Evolutionary conservation across 2,888 invertebrate species (phyloP).

Genomic region (Idaea biselata): DNA sequence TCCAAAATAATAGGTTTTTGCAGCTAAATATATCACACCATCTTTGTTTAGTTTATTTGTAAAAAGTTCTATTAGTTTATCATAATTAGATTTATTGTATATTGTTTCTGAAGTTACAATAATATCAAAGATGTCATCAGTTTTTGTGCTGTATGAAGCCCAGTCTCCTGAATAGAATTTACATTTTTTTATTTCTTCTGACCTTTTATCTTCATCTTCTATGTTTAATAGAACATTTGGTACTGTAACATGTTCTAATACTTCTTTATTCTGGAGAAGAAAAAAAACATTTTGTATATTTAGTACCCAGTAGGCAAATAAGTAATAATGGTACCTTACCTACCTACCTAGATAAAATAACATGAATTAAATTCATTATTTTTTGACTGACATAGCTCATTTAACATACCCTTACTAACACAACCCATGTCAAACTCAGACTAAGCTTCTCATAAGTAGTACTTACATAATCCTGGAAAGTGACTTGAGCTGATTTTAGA

Average conservation of each 20-base stretch:
- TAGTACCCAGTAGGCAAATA: too few species aligned
- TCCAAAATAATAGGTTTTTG: slow-evolving; percentile 96
- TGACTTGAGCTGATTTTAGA: slow-evolving; percentile 84
- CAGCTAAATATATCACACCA: slow-evolving; percentile 88
- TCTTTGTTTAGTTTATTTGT: slow-evolving; percentile 78
- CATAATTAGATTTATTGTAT: slow-evolving; percentile 90
- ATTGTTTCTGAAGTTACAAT: slow-evolving; percentile 97
- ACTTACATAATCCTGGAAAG: slow-evolving; percentile 97
- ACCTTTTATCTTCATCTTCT: slow-evolving; percentile 60
- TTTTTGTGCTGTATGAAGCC: slow-evolving; percentile 78
- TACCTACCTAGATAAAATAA: too few species aligned
- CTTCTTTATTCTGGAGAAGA: slow-evolving; percentile 90
- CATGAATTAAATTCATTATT: too few species aligned
- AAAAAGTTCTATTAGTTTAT: slow-evolving; percentile 87
- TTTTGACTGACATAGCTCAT: too few species aligned
- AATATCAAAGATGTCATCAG: slow-evolving; percentile 84
- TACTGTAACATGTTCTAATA: slow-evolving; percentile 88
- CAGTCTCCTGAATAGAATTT: slow-evolving; percentile 89
- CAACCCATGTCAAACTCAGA: too few species aligned
- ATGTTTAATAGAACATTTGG: slow-evolving; percentile 88
- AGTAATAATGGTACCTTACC: too few species aligned
- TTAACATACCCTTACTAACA: too few species aligned
- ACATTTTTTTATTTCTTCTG: slow-evolving; percentile 56
- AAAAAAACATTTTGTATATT: not conserved
- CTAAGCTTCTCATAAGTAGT: not conserved